A percentile compares a stretch with the other conserved stretches of the same genome.
phyloP scores from a whole-genome alignment of 1,140 invertebrate species.

The Platorchestia sp. region DNA sequence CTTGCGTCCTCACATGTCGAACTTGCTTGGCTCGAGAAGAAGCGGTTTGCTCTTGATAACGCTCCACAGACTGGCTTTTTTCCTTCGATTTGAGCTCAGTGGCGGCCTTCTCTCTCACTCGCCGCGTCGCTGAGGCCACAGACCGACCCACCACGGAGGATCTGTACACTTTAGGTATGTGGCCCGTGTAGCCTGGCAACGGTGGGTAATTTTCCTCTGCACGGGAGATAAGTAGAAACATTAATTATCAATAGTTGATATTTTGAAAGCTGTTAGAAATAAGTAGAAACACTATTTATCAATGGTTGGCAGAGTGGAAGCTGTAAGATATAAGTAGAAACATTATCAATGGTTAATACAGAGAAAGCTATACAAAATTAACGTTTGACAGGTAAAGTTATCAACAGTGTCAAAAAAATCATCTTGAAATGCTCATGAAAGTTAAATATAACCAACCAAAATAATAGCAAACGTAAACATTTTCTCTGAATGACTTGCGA shows the following conservation, averaged over 20 bases:
- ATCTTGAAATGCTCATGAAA: too few relatives aligned
- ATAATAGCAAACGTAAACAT: too few relatives aligned
- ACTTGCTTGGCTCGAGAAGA: constrained; percentile 43
- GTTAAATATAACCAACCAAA: too few relatives aligned
- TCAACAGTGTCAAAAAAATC: too few relatives aligned
- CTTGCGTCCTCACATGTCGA: neutral
- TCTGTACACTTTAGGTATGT: constrained; percentile 1
- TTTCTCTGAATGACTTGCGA: too few relatives aligned
- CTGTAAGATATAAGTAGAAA: too few relatives aligned
- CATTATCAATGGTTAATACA: too few relatives aligned
- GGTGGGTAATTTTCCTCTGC: constrained; percentile 36
- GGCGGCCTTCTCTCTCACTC: neutral
- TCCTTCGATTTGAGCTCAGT: neutral
- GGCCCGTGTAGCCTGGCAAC: constrained; percentile 19
- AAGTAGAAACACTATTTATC: too few relatives aligned
- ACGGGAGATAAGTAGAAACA: neutral
- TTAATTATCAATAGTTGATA: neutral
- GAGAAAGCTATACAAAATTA: too few relatives aligned
- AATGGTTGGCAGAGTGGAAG: too few relatives aligned
- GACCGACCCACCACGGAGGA: constrained; percentile 22
- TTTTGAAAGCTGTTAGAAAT: too few relatives aligned
- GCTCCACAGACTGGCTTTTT: constrained; percentile 22
- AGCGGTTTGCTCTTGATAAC: constrained; percentile 35
- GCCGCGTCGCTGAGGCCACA: neutral
- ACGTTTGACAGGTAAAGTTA: too few relatives aligned